Base-by-base conservation (phyloP, 2,797 vertebrate genomes). In the Meda fulgida region DNA sequence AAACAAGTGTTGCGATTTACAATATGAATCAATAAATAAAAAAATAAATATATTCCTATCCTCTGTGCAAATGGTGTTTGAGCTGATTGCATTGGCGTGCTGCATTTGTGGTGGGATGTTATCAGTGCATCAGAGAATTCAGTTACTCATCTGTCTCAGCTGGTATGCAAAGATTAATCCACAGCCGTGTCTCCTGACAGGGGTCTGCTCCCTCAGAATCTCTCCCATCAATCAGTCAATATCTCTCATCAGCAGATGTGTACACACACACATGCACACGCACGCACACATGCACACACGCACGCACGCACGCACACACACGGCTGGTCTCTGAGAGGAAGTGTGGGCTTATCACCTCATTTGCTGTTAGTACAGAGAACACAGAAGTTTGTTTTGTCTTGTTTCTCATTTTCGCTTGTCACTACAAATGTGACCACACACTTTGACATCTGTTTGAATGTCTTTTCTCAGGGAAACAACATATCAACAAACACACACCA, bases 351-450 rank as follows among this genome's bases (percentile, higher is more conserved):
- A 88, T 82, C 86, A 86, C 60, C 71, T 16, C 66, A 72, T 40
- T 66, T 46, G 26, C 65, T 85, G 86, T 81, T 67, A 79, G 84
- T 78, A 69, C 80, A 88, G 69, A 43, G 71, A 88, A 80, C 43
- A 7, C 70, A 69, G 75, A 77, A 83, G 84, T 89, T 88, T 86
- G 85, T 86, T 86, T 82, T 83, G 82, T 72, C 76, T 89, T 86
- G 88, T 88, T 89, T 86, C 81, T 90, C 85, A 89, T 91, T 87
- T 88, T 88, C 87, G 55, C 87, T 83, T 87, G 88, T 91, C 89
- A 89, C 89, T 89, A 83, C 80, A 88, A 85, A 90, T 91, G 89
- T 90, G 86, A 88, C 89, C 90, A 84, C 43, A 86, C 81, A 67
- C 78, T 76, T 85, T 88, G 87, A 89, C 89, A 88, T 87, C 86